Evolutionary conservation across 2,113 vertebrate genomes (phyloP), one percentile per base, ranked within the genome.

Genomic region (Plotosus lineatus): DNA sequence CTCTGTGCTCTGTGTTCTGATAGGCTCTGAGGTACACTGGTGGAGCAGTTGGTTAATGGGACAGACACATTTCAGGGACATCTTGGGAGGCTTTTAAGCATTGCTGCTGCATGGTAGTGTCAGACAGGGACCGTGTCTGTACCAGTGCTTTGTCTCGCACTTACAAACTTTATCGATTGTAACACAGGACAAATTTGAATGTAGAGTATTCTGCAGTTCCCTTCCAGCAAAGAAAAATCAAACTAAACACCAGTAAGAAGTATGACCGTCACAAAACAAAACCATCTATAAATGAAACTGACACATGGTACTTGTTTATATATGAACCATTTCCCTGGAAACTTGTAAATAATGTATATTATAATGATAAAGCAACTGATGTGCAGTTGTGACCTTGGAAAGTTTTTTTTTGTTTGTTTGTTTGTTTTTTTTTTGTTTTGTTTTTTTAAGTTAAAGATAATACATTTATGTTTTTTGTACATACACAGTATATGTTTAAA

Each of bases 181-280:
- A 95, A 94, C 92, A 95, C 94, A 93, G 94, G 96, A 97, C 95
- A 94, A 90, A 91, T 92, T 91, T 97, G 96, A 99, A 99, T 99
- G 96, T 98, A 96, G 94, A 94, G 90, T 87, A 92, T 88, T 88
- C 82, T 85, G 89, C 89, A 90, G 86, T 89, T 84, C 79, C 77
- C 85, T 90, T 88, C 86, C 63, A 79, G 90, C 90, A 83, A 88
- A 80, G 82, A 38, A 53, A 81, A 60, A 69, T 46, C 31, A 78
- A 78, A 78, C 66, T n/a, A 86, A 79, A 87, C 82, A 21, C 26
- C 69, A 33, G 68, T 71, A 87, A 33, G 83, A 68, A 80, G 38
- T 82, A 82, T 73, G 77, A 80, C 40, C 76, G 60, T 79, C 80
- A 55, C 74, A 85, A 89, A 63, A 85, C 85, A 21, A 65, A 76